Base-by-base conservation (phyloP, 1,140 invertebrate genomes). In the Polypedilum pembai region DNA sequence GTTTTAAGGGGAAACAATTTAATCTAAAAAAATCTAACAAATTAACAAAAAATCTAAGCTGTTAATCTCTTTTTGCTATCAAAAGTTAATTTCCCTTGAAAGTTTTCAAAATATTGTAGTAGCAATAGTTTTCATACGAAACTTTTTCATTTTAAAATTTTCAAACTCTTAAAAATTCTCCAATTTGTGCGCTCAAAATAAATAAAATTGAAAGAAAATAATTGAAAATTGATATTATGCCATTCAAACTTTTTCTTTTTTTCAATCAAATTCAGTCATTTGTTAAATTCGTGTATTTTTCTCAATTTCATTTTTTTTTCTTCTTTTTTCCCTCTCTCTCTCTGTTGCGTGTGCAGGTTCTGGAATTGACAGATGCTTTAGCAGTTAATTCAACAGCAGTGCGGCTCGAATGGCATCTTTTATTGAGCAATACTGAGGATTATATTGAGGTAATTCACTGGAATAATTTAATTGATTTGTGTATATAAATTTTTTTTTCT, bases 361-460 rank as follows among this genome's bases (percentile, higher is more conserved):
- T 95, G n/a, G 87, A 92, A 78, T 85, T 96, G 15, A 89, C 88
- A 20, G 89, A 94, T 83, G 91, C 92, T 5, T 89, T 92, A 45
- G 86, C 93, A 1, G 86, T 94, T 12, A 92, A 91, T 79, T 91
- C 93, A 0, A 93, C 90, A 17, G 89, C 91, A 8, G 89, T 96
- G 66, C 90, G 91, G 79, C 81, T 96, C 10, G 88, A 88, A 76
- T 97, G 94, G 94, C 89, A 92, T 85, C 88, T 91, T 33, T 92
- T 82, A 73, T 77, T 81, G 0, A 79, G 79, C 74, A 77, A 78
- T 1, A 80, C 78, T 17, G 80, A 81, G 41, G 80, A 82, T 76
- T 82, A 81, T 75, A 79, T 82, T 74, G 81, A 83, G 81, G 81
- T 81, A 76, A 73, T 74, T 74, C 41, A 45, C 74, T 75, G 41